phyloP scores from a whole-genome alignment of 2,113 vertebrate species.

The Ellobius talpinus region DNA sequence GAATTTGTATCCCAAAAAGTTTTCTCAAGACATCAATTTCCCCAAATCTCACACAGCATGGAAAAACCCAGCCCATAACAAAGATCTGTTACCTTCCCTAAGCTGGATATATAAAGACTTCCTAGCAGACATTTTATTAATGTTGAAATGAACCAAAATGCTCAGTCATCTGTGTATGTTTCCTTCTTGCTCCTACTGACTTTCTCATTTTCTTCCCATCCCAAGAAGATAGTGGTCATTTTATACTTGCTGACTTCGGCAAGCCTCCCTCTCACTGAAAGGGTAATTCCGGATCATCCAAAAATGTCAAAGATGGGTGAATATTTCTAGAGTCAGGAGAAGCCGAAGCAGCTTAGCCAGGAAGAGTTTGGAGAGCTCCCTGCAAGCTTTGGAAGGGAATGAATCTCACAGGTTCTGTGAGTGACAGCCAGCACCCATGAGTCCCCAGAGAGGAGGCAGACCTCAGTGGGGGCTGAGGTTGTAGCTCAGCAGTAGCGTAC shows the following conservation, averaged over 20 bases:
- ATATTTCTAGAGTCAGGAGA: neutral
- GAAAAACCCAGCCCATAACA: neutral
- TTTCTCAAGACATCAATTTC: neutral
- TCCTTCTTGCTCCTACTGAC: neutral
- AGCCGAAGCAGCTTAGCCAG: neutral
- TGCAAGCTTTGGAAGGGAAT: neutral
- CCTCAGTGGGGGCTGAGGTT: too few relatives aligned
- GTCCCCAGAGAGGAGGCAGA: neutral
- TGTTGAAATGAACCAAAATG: neutral
- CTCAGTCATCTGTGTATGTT: neutral
- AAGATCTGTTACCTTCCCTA: neutral
- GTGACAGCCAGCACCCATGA: neutral
- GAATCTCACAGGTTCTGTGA: neutral
- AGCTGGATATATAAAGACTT: neutral
- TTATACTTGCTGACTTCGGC: neutral
- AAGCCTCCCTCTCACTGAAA: neutral
- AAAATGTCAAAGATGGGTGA: neutral
- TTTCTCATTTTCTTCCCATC: conserved; percentile 15
- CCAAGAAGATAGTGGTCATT: neutral
- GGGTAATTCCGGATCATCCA: neutral
- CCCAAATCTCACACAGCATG: neutral
- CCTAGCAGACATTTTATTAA: neutral
- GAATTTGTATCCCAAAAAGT: neutral
- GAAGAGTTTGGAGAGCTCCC: neutral
- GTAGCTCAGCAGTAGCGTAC: neutral